These are phyloP conservation scores for Phaethon lepturus DNA, from an alignment of 2,113 vertebrate genomes.

Conservation along the genomic window DNA sequence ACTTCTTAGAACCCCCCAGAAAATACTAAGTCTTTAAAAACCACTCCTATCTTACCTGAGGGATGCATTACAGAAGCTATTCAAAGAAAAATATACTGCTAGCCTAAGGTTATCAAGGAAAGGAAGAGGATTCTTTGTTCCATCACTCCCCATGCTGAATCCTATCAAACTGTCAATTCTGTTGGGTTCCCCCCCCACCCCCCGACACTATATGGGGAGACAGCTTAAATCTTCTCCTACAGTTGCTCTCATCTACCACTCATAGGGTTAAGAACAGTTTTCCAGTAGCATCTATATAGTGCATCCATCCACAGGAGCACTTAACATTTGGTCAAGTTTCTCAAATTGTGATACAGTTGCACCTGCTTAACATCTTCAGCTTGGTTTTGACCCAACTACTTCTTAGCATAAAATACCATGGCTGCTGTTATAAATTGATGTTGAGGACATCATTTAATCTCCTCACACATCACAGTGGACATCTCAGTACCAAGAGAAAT, in stretches of 20 bases:
- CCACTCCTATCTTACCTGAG: background rate
- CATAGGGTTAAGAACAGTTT: background rate
- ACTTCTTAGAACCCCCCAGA: background rate
- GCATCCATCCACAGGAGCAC: background rate
- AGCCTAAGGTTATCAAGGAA: background rate
- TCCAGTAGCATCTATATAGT: background rate
- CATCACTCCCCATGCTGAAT: background rate
- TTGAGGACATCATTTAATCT: background rate
- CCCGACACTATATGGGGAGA: background rate
- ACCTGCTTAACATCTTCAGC: background rate
- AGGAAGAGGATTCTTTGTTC: background rate
- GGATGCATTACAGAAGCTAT: background rate
- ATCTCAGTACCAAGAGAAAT: background rate
- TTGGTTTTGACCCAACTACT: background rate
- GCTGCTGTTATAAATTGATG: background rate
- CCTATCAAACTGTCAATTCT: background rate
- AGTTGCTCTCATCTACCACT: background rate
- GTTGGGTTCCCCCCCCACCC: background rate
- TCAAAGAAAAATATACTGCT: background rate
- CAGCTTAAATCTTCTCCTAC: background rate
- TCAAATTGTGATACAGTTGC: background rate
- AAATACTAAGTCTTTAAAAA: background rate
- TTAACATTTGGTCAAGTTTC: background rate
- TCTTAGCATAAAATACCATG: background rate
- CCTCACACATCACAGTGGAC: background rate